Conservation (phyloP, 1,140 invertebrate species). For the Cheumatopsyche charites region DNA sequence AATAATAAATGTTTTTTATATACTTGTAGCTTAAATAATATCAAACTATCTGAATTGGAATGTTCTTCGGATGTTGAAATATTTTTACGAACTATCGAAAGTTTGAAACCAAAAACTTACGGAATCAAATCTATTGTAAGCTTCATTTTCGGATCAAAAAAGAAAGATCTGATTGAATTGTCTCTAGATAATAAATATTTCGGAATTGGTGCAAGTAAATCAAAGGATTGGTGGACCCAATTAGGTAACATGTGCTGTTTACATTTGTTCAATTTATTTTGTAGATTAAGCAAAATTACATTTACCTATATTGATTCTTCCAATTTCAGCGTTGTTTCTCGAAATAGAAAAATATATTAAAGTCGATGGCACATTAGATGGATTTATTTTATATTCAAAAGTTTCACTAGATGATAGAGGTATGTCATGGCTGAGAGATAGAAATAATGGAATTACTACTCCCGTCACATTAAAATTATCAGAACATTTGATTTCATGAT, state of each 20-base stretch:
- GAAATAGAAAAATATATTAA: slow-evolving; percentile 45
- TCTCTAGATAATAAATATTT: slow-evolving; percentile 29
- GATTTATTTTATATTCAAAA: slow-evolving; percentile 41
- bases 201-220: slow-evolving; percentile 35
- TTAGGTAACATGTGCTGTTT: slow-evolving; percentile 26
- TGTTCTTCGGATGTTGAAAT: slow-evolving; percentile 37
- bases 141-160: slow-evolving; percentile 37
- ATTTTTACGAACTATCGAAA: slow-evolving; percentile 41
- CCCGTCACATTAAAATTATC: slow-evolving; percentile 23
- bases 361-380: slow-evolving; percentile 29
- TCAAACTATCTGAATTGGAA: slow-evolving; percentile 25
- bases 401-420: slow-evolving; percentile 40
- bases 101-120: slow-evolving; percentile 40
- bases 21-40: slow-evolving; percentile 3
- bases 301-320: neutral
- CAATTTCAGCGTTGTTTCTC: slow-evolving; percentile 40
- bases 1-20: slow-evolving; percentile 11
- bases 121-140: slow-evolving; percentile 41
- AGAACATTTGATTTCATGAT: too few species aligned
- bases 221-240: slow-evolving; percentile 44
- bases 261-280: neutral
- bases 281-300: neutral
- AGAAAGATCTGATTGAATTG: slow-evolving; percentile 30
- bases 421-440: slow-evolving; percentile 39
- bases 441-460: slow-evolving; percentile 3